These are phyloP conservation scores for Callyntrura sp. DNA, from an alignment of 2,888 invertebrate species.

Conservation along the genomic window DNA sequence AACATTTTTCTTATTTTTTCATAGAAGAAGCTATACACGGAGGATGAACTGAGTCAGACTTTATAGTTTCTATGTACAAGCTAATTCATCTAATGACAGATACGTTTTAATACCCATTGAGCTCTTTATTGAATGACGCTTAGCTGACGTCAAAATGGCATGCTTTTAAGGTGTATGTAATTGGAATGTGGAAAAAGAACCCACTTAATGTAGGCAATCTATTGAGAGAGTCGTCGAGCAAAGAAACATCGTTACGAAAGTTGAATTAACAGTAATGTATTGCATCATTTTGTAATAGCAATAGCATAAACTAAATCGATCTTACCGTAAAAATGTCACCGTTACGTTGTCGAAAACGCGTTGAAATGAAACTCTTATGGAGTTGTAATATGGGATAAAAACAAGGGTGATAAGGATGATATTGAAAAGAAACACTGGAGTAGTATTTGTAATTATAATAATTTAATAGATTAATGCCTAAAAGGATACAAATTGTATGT, in stretches of 20 bases:
- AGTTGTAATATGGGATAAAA: too few relatives aligned
- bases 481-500: too few relatives aligned
- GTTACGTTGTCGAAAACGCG: neutral
- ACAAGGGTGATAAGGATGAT: too few relatives aligned
- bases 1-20: too few relatives aligned
- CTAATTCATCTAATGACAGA: slow-evolving; percentile 21
- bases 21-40: too few relatives aligned
- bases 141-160: slow-evolving; percentile 1
- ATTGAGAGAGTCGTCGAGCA: too few relatives aligned
- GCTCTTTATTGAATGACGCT: slow-evolving; percentile 27
- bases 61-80: neutral
- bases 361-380: too few relatives aligned
- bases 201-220: neutral
- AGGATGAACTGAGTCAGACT: neutral
- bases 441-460: too few relatives aligned
- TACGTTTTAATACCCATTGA: slow-evolving; percentile 18
- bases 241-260: slow-evolving; percentile 58
- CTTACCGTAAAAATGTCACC: neutral
- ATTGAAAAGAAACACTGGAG: too few relatives aligned
- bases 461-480: too few relatives aligned
- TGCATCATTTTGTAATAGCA: neutral
- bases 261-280: slow-evolving; percentile 48
- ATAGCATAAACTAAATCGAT: neutral
- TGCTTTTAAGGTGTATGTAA: neutral
- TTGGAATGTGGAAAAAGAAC: neutral